These are phyloP conservation scores for Crypturellus tataupa DNA, from an alignment of 2,797 vertebrate genomes.

Conservation along the genomic window DNA sequence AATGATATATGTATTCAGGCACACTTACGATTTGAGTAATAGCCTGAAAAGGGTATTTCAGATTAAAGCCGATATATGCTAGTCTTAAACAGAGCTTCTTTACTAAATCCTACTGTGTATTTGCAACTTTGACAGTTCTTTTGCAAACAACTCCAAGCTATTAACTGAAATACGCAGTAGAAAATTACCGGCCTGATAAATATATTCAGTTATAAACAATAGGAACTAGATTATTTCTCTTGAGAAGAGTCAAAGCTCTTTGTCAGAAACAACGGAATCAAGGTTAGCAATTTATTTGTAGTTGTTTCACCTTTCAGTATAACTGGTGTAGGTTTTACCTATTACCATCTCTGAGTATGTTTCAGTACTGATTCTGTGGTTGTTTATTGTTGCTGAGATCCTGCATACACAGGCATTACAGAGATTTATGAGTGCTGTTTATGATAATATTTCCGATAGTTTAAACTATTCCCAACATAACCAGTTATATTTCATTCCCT, in stretches of 20 bases:
- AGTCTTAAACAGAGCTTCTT: background rate
- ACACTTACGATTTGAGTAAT: background rate
- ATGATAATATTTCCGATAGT: background rate
- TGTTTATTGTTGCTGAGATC: background rate
- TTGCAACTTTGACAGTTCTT: background rate
- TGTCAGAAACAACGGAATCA: background rate
- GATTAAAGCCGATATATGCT: background rate
- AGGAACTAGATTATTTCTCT: background rate
- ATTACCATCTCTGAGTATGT: background rate
- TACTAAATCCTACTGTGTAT: background rate
- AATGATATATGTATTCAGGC: background rate
- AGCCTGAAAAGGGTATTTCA: background rate
- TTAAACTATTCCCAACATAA: background rate
- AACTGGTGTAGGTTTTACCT: background rate
- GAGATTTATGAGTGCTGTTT: conserved; percentile 19
- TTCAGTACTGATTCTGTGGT: conserved; percentile 13
- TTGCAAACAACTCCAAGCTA: background rate
- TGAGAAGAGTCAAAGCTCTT: background rate
- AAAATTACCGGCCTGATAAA: background rate
- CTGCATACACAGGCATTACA: background rate
- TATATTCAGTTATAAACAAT: background rate
- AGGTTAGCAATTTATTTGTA: background rate
- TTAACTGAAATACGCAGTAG: background rate
- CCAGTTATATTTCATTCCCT: conserved; percentile 9
- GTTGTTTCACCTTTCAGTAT: background rate